These are phyloP conservation scores for Procambarus virginalis DNA, from an alignment of 1,140 invertebrate genomes.

Conservation along the genomic window DNA sequence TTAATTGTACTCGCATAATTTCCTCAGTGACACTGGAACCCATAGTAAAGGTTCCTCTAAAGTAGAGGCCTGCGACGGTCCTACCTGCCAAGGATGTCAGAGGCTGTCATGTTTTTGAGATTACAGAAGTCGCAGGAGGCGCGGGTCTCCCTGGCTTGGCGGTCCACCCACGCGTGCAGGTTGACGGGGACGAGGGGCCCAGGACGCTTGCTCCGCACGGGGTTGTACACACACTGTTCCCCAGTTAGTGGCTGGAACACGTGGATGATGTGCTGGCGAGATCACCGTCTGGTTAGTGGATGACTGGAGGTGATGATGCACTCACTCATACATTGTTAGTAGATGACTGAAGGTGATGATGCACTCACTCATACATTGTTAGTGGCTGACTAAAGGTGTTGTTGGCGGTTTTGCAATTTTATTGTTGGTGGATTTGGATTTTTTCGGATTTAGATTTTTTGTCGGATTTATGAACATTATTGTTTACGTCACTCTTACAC, in stretches of 20 bases:
- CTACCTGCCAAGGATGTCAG: slow-evolving; percentile 34
- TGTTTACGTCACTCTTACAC: no score
- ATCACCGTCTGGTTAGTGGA: slow-evolving; percentile 28
- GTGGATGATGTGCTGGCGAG: slow-evolving; percentile 72
- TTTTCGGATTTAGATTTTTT: no score
- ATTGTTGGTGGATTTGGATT: background rate
- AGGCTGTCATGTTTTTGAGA: slow-evolving; percentile 7
- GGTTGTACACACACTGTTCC: slow-evolving; percentile 75
- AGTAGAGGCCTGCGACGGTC: no score
- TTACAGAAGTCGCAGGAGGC: slow-evolving; percentile 49
- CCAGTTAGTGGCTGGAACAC: slow-evolving; percentile 73
- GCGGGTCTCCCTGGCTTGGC: slow-evolving; percentile 5
- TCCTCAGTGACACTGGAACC: no score
- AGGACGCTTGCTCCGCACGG: slow-evolving; percentile 74
- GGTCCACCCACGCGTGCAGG: slow-evolving; percentile 10
- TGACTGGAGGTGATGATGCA: no score
- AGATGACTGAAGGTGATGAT: no score
- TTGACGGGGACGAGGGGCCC: slow-evolving; percentile 2
- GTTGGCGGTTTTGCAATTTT: background rate
- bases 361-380: no score
- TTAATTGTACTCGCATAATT: no score
- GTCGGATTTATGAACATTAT: no score
- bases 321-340: no score
- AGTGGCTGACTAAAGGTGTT: background rate
- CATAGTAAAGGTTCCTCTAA: no score